phyloP scores from a whole-genome alignment of 1,140 invertebrate species.

The Nasonia giraulti region DNA sequence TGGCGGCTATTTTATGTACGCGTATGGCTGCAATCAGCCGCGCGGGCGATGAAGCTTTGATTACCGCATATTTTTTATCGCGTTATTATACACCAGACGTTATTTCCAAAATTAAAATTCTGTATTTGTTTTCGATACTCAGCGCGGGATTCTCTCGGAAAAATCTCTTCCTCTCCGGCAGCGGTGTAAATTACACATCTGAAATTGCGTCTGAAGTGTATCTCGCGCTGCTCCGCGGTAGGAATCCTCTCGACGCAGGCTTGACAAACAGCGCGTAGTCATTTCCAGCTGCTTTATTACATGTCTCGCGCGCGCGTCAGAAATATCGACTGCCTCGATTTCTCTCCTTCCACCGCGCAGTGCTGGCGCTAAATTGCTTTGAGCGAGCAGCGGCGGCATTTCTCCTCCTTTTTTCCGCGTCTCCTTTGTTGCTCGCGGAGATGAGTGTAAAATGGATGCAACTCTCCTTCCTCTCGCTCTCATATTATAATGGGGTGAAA shows the following conservation, averaged over 20 bases:
- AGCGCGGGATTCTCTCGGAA: background rate
- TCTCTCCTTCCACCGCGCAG: background rate
- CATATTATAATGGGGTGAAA: no score
- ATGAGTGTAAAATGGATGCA: background rate
- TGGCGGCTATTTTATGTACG: no score
- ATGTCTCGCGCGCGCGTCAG: background rate
- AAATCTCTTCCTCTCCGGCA: no score
- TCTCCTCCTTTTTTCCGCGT: background rate
- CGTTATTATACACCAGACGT: no score
- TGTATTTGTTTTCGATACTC: background rate
- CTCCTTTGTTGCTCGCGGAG: background rate
- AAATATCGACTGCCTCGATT: slow-evolving; percentile 25
- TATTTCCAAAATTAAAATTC: no score
- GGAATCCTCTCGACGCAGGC: background rate
- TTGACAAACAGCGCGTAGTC: slow-evolving; percentile 4
- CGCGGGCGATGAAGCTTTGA: no score
- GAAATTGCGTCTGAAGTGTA: background rate
- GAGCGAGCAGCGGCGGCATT: background rate
- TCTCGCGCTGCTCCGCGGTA: background rate
- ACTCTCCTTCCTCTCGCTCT: no score
- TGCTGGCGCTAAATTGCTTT: background rate
- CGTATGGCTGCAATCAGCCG: no score
- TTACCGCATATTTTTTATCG: no score
- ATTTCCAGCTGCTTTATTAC: slow-evolving; percentile 3
- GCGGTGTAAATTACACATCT: background rate